Evolutionary conservation across 1,140 invertebrate genomes (phyloP).

Genomic region (Saccostrea echinata): DNA sequence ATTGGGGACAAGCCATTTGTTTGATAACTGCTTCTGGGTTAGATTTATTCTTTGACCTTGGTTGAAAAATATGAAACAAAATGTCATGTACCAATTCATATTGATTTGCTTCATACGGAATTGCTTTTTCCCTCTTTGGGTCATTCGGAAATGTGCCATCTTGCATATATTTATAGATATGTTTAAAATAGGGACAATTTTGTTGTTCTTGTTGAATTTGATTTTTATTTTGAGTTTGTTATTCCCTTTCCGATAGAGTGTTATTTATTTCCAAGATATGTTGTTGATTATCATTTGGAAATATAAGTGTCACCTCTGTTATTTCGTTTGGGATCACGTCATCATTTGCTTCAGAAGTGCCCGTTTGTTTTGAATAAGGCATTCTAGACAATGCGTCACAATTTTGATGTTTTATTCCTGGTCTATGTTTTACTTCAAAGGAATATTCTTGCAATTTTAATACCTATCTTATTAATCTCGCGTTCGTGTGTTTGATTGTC

Average conservation of each 20-base stretch:
- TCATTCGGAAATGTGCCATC: conserved; percentile 17
- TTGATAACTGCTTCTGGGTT: conserved; percentile 23
- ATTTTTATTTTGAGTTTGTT: neutral
- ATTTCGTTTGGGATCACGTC: neutral
- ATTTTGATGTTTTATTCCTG: neutral
- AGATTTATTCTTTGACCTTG: neutral
- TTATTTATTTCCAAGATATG: neutral
- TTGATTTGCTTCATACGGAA: conserved; percentile 41
- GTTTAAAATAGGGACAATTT: neutral
- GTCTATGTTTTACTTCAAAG: too few species aligned
- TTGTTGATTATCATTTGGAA: neutral
- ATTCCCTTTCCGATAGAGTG: neutral
- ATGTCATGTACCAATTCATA: conserved; percentile 53
- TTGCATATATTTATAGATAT: neutral
- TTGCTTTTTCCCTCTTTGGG: conserved; percentile 18
- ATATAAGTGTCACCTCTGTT: neutral
- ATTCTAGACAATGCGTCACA: neutral
- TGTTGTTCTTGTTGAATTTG: neutral
- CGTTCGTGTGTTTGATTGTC: too few species aligned
- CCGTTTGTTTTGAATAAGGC: neutral
- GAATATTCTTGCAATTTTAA: neutral
- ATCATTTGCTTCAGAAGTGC: neutral
- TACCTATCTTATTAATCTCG: too few species aligned
- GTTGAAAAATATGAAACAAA: conserved; percentile 49
- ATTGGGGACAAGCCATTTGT: conserved; percentile 54